Evolutionary conservation across 1,140 invertebrate species (phyloP), one percentile per base, ranked within the genome.

Genomic region (Araneus ventricosus): DNA sequence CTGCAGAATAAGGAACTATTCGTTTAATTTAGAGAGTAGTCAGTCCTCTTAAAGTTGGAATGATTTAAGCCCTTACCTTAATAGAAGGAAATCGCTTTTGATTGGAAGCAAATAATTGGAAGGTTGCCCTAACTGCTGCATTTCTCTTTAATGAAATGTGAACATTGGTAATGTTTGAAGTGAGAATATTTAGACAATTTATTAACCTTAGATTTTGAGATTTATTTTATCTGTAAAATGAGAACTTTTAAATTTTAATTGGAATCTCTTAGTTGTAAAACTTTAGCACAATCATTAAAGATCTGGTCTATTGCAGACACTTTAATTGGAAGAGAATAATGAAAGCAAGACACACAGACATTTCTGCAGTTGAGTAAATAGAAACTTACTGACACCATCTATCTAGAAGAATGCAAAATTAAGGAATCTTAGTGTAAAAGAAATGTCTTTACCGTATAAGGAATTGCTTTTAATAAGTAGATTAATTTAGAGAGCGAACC

Each of bases 51-150:
- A 75, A 75, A 75, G 30, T 75, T 37, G 27, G 30, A 75, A 75
- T 75, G 70, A 75, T 75, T 75, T 75, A 75, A 75, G 70, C 30
- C 37, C 37, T 30, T 75, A 34, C 14, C 70, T 75, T 34, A 75
- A 75, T 37, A 52, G 70, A 20, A 34, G 14, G 70, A 75, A 75
- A 75, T 75, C 4, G 70, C 30, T 30, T 75, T 75, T 75, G 70
- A 75, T 75, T 75, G 30, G 67, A 75, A 75, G 30, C 34, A 34
- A 75, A 75, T 75, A 75, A 75, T 75, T 75, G 70, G 70, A 75
- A 6, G 20, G 5, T 37, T 34, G 17, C 34, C 20, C 17, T 20
- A 75, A 37, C 70, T 75, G 30, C n/a, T 7, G n/a, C 59, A 24
- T 63, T 63, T 63, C 59, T 63, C 59, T 63, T 24, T n/a, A 63